Percentiles rank a stretch among this genome's conserved stretches.
phyloP scores from a whole-genome alignment of 2,797 vertebrate species.

The Carcharodon carcharias region DNA sequence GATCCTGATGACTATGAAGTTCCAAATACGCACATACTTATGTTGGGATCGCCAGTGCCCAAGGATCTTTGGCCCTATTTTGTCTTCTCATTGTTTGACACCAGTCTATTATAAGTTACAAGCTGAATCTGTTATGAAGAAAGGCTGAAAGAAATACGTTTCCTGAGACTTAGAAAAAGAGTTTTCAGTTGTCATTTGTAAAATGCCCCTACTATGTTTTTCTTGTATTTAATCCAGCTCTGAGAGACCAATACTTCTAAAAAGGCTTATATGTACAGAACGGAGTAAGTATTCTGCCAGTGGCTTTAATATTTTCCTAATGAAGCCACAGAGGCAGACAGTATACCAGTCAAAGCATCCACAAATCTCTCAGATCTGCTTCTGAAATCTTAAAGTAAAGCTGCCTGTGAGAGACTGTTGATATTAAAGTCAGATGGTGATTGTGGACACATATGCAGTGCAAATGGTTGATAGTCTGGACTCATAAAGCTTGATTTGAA shows the following conservation, averaged over 20 bases:
- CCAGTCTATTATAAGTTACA: neutral
- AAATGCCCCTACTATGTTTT: neutral
- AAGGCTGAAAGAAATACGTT: neutral
- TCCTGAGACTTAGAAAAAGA: neutral
- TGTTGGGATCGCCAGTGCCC: neutral
- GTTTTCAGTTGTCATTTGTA: neutral
- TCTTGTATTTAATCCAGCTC: neutral
- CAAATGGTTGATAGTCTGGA: conserved; percentile 21
- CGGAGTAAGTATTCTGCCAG: neutral
- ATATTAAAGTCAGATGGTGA: conserved; percentile 36
- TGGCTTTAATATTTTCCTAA: conserved; percentile 23
- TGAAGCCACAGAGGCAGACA: conserved; percentile 33
- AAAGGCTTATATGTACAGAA: neutral
- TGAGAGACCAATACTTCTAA: neutral
- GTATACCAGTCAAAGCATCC: conserved; percentile 33
- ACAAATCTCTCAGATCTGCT: conserved; percentile 33
- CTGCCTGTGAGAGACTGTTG: conserved; percentile 21
- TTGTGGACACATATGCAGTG: conserved; percentile 32
- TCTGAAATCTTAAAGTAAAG: conserved; percentile 28
- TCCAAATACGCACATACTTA: neutral
- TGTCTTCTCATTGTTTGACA: neutral
- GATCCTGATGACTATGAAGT: neutral
- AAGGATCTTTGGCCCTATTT: neutral
- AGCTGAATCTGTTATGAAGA: neutral
- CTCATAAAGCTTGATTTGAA: conserved; percentile 17